A percentile compares a stretch with the other conserved stretches of the same genome.
Evolutionary conservation across 2,888 invertebrate species (phyloP).

Genomic region (Lottia scabra): DNA sequence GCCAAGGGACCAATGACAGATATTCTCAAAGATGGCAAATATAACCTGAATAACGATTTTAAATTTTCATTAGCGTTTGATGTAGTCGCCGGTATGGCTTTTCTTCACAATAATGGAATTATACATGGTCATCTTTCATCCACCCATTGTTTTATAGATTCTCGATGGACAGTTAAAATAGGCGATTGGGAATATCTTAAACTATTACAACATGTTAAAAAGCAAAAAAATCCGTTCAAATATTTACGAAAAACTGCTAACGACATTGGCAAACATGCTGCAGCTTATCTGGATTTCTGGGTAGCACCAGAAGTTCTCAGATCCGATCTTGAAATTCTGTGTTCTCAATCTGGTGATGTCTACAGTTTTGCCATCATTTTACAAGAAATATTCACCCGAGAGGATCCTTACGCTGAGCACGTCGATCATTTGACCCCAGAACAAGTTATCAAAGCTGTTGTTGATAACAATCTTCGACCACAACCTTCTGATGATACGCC

Average conservation of each 20-base stretch:
- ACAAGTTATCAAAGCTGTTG: conserved; percentile 50
- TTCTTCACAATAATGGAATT: conserved; percentile 56
- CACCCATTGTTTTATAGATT: conserved; percentile 57
- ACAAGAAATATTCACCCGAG: conserved; percentile 58
- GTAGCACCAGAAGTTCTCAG: conserved; percentile 57
- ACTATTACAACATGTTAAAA: conserved; percentile 29
- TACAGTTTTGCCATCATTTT: conserved; percentile 62
- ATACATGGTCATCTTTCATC: conserved; percentile 61
- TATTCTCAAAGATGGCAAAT: conserved; percentile 55
- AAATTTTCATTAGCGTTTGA: conserved; percentile 57
- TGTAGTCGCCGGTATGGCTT: conserved; percentile 54
- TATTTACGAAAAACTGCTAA: conserved; percentile 20
- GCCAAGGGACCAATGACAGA: conserved; percentile 55
- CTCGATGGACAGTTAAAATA: conserved; percentile 61
- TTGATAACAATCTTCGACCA: conserved; percentile 49
- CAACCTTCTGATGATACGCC: conserved; percentile 41
- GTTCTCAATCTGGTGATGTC: conserved; percentile 45
- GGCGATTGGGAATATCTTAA: conserved; percentile 58
- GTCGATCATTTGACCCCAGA: conserved; percentile 35
- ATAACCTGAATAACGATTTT: conserved; percentile 52
- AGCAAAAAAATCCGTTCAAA: conserved; percentile 30
- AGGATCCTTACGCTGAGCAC: conserved; percentile 55
- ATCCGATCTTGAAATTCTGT: conserved; percentile 35
- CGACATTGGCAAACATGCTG: conserved; percentile 19
- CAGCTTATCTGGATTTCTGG: conserved; percentile 47